A percentile compares a stretch with the other conserved stretches of the same genome.
Evolutionary conservation across 2,888 invertebrate genomes (phyloP).

Genomic region (Trimorus sp.): DNA sequence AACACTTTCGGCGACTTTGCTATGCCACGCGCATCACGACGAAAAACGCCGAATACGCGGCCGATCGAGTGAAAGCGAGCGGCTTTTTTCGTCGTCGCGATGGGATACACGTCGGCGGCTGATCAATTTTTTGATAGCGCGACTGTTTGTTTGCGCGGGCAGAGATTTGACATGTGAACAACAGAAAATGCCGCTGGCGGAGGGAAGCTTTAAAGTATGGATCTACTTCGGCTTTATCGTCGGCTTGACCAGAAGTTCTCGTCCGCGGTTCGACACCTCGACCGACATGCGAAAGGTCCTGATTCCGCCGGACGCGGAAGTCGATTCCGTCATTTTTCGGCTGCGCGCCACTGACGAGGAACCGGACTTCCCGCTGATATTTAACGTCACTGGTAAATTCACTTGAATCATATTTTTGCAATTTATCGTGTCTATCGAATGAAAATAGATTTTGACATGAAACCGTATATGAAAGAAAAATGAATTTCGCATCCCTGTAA

Average conservation of each 20-base stretch:
- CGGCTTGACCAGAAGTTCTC: constrained; percentile 83
- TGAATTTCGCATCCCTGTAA: too few species aligned
- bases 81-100: too few species aligned
- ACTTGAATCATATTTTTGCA: neutral
- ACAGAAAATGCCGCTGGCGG: constrained; percentile 78
- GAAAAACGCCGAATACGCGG: too few species aligned
- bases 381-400: constrained; percentile 87
- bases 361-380: constrained; percentile 92
- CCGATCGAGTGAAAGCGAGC: too few species aligned
- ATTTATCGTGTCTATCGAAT: neutral
- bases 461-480: too few species aligned
- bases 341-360: constrained; percentile 93
- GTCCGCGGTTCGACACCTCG: constrained; percentile 92
- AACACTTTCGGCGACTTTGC: too few species aligned
- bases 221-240: constrained; percentile 78
- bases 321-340: constrained; percentile 93
- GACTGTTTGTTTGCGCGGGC: neutral
- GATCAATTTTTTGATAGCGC: too few species aligned
- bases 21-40: too few species aligned
- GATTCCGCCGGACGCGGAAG: constrained; percentile 91
- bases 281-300: constrained; percentile 91
- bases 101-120: too few species aligned
- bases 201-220: constrained; percentile 79
- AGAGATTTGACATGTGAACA: constrained; percentile 54
- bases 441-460: too few species aligned